Evolutionary conservation across 1,140 invertebrate genomes (phyloP), one percentile per base, ranked within the genome.

Genomic region (Oryctes rhinoceros): DNA sequence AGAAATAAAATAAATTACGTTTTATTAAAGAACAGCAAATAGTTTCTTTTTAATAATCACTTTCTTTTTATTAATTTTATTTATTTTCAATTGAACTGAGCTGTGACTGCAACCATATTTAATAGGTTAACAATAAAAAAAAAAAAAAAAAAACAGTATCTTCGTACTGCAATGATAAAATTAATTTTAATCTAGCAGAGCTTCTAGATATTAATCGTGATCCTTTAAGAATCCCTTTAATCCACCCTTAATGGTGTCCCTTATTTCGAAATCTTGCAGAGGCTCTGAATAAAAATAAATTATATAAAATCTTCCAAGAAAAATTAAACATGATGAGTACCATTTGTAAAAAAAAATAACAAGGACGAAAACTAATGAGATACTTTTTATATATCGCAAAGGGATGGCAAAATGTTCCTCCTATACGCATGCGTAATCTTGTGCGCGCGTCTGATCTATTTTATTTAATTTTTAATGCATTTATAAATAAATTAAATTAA

Each of bases 51-150:
- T 53, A 53, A 13, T 53, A 84, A 84, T 85, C 82, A 62, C 82
- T 85, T 83, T 83, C 83, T 84, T 85, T 84, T 83, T 80, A 82
- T 84, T 82, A 80, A 62, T 81, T 78, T 84, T 83, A 82, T 82
- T 83, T 79, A 79, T 76, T 80, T 81, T 81, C 83, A 82, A 84
- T 83, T 71, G 39, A 76, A 67, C 62, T 71, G 81, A 83, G 82
- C 82, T 83, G 82, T 83, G 82, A 83, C 83, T 83, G 82, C 83
- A 83, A 81, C 83, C 53, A 71, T 71, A 78, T 74, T 81, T 18
- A 59, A 59, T 53, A 15, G 24, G 24, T 30, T 30, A 59, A 59
- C 6, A 59, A 59, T 18, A 18, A 59, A 6, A 53, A 15, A 53
- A 13, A 2, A 53, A 53, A 4, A 53, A 5, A 11, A 11, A 53